These are phyloP conservation scores for Dermatemys mawii DNA, from an alignment of 2,113 vertebrate genomes.

Conservation along the genomic window DNA sequence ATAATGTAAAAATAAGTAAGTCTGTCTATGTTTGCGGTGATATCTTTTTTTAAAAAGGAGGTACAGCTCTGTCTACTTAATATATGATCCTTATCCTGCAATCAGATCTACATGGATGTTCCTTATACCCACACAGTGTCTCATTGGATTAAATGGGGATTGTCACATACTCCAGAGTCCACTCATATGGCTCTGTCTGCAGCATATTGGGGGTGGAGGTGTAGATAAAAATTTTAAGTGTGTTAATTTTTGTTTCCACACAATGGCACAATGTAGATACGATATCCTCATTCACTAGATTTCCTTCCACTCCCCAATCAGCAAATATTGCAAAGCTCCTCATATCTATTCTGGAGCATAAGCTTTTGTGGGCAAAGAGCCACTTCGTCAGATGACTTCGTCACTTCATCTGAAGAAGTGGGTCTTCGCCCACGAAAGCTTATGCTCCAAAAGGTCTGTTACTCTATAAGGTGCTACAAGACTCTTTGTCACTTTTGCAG, in stretches of 20 bases:
- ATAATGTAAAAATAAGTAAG: background rate
- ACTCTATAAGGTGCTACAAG: too few species aligned
- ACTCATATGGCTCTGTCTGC: background rate
- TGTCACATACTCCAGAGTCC: background rate
- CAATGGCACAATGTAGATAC: background rate
- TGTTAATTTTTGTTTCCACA: background rate
- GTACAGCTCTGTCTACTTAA: background rate
- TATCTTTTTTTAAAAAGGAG: background rate
- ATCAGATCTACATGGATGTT: background rate
- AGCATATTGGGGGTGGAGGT: too few species aligned
- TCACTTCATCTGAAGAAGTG: too few species aligned
- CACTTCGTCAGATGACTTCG: too few species aligned
- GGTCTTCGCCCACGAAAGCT: too few species aligned
- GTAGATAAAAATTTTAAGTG: background rate
- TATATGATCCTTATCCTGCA: background rate
- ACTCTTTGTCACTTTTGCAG: too few species aligned
- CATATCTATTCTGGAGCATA: background rate
- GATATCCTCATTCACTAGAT: background rate
- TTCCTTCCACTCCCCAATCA: background rate
- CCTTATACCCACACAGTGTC: background rate
- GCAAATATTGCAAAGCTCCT: rapidly evolving
- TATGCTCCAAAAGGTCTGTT: too few species aligned
- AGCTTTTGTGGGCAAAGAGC: too few species aligned
- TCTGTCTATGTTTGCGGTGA: background rate
- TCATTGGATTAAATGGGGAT: background rate